Base-by-base conservation (phyloP, 2,797 vertebrate genomes). In the Oreochromis grahami region DNA sequence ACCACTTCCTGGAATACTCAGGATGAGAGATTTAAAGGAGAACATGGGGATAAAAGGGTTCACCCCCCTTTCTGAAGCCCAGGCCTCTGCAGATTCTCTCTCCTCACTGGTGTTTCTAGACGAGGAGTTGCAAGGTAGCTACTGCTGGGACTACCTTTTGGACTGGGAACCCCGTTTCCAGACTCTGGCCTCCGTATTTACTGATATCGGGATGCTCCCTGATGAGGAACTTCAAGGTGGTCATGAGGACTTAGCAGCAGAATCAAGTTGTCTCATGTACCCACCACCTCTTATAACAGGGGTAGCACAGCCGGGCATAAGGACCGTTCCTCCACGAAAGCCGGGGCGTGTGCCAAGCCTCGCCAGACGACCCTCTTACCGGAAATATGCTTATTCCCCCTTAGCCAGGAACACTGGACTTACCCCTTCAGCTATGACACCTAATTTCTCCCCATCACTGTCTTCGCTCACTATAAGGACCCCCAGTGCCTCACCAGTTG, bases 201-300 rank as follows among this genome's bases (percentile, higher is more conserved):
- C 94, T 12, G 98, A 98, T 85, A 97, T 98, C 51, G 97, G 97
- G 53, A 95, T 97, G 94, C 96, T 99, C 43, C 96, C 97, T 43
- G 97, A 98, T 14, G 97, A 98, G 91, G 96, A 94, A n/a, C 58
- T 96, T 29, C 94, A 93, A 76, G 93, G 92, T 0, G 91, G 94
- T 6, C 83, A 45, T 36, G 91, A 95, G 79, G 94, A 93, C 21
- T 87, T 96, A 32, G 93, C 94, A 19, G 93, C 94, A 10, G 96
- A 97, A 78, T 94, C 94, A 1, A 95, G 93, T 79, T 94, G 95
- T 79, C 95, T 96, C 82, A 96, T 97, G 94, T 95, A 97, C 17
- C 98, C 97, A 21, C 98, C 98, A 1, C 97, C 98, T 63, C 95
- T 99, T 82, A 97, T 99, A 89, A 98, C 97, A 0, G 97, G 97